These are phyloP conservation scores for Rugalucina vietnamica DNA, from an alignment of 2,888 invertebrate genomes.

Conservation along the genomic window DNA sequence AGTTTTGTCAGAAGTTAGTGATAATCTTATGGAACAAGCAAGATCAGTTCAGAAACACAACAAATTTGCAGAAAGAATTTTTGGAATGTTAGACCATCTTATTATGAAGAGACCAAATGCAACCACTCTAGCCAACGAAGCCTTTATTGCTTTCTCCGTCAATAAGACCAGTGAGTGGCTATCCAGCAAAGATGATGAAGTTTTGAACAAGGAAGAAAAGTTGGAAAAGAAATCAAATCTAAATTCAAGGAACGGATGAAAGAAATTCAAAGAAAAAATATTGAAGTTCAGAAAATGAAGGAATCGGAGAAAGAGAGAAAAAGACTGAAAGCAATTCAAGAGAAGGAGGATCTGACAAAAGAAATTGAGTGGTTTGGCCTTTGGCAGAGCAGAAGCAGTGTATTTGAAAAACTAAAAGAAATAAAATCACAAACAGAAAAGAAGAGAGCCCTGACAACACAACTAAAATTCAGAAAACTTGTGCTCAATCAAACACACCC, in stretches of 20 bases:
- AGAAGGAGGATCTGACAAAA: slow-evolving; percentile 27
- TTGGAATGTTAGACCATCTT: slow-evolving; percentile 22
- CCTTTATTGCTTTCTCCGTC: slow-evolving; percentile 16
- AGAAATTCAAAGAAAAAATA: slow-evolving; percentile 10
- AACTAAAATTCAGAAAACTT: not conserved
- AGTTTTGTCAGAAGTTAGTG: not conserved
- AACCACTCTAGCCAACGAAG: slow-evolving; percentile 27
- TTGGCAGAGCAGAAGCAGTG: slow-evolving; percentile 34
- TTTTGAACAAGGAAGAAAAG: not conserved
- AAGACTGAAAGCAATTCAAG: slow-evolving; percentile 17
- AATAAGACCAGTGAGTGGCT: slow-evolving; percentile 33
- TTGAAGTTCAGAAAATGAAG: slow-evolving; percentile 10
- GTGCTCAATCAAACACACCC: not conserved
- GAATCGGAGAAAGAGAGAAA: slow-evolving; percentile 23
- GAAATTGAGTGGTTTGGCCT: slow-evolving; percentile 35
- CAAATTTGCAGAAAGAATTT: slow-evolving; percentile 14
- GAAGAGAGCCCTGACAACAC: not conserved
- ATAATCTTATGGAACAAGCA: not conserved
- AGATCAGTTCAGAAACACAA: slow-evolving; percentile 16
- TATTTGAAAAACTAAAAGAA: not conserved
- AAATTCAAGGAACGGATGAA: slow-evolving; percentile 21
- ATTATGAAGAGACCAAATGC: slow-evolving; percentile 28
- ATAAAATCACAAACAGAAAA: not conserved
- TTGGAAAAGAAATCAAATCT: not conserved
- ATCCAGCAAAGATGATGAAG: not conserved